Conservation (phyloP, 2,113 vertebrate genomes). For the Notothenia coriiceps region DNA sequence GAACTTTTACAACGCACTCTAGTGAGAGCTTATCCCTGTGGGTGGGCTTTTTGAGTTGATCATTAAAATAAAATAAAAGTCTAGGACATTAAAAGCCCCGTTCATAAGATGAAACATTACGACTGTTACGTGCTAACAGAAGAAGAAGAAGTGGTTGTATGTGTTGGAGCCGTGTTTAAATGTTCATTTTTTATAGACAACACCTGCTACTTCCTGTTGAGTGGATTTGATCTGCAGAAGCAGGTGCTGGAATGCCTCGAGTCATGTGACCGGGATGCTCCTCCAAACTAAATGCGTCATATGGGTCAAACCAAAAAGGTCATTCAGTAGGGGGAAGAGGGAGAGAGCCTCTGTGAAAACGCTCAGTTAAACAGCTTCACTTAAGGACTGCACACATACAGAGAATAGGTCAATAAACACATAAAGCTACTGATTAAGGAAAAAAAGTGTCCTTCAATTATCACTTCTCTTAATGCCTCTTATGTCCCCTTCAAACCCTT, state of each 20-base stretch:
- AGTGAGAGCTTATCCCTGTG: constrained; percentile 54
- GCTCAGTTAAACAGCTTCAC: constrained; percentile 63
- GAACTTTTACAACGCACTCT: constrained; percentile 79
- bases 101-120: constrained; percentile 46
- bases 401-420: constrained; percentile 43
- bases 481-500: constrained; percentile 41
- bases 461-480: constrained; percentile 59
- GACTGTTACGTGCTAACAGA: constrained; percentile 48
- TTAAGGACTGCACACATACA: constrained; percentile 56
- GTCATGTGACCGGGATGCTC: constrained; percentile 82
- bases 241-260: constrained; percentile 82
- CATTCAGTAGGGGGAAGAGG: constrained; percentile 63
- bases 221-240: constrained; percentile 80
- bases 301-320: constrained; percentile 83
- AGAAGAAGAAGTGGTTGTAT: constrained; percentile 43
- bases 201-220: constrained; percentile 85
- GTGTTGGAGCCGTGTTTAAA: constrained; percentile 72
- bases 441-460: constrained; percentile 72
- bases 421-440: constrained; percentile 69
- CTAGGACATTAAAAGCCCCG: constrained; percentile 41
- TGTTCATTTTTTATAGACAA: constrained; percentile 81
- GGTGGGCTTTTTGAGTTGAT: constrained; percentile 56
- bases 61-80: constrained; percentile 44
- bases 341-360: constrained; percentile 61
- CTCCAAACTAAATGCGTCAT: constrained; percentile 84